Evolutionary conservation across 2,888 invertebrate genomes (phyloP), one percentile per base, ranked within the genome.

Genomic region (Drosophila buzzatii): DNA sequence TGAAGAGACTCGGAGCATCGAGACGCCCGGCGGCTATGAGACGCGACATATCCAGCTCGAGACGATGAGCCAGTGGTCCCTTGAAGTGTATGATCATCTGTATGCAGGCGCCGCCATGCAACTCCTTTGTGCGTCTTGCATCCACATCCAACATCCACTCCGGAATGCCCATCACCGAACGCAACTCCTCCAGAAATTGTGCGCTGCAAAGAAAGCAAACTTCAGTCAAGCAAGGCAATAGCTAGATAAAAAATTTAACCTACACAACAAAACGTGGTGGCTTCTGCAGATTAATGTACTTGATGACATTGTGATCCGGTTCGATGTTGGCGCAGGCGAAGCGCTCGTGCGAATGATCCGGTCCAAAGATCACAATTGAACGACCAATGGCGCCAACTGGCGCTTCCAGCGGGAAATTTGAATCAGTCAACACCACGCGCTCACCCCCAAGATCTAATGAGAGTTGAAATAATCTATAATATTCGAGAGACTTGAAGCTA

Each of bases 301-400:
- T 98, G 58, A 98, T 96, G 73, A 98, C 97, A 92, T 98, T 97
- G 90, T 97, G 96, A 91, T 98, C 98, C 0, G 97, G 97, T 90
- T 97, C 96, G 73, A 98, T 97, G 92, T 98, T 98, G 60, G 98
- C 98, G 92, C 98, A 98, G 2, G 98, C 98, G 91, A 96, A 96
- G 79, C 96, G 94, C 76, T 96, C 95, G 12, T 94, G 91, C 55
- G 96, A 95, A 73, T 95, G 93, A 68, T 97, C 96, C 5, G 97
- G 96, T 5, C 96, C 96, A 91, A 97, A 95, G 78, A 98, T 95
- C 1, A 98, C 97, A 76, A 98, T 95, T 3, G 98, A 98, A 64
- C 96, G 95, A 0, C 98, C 97, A 91, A 98, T 93, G 3, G 98
- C 97, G 5, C 95, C 95, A 47, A 96, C 95, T 0, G 94, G 93